Percentiles rank a stretch among this genome's conserved stretches.
phyloP scores from a whole-genome alignment of 2,113 vertebrate species.

The Toxotes jaculatrix region DNA sequence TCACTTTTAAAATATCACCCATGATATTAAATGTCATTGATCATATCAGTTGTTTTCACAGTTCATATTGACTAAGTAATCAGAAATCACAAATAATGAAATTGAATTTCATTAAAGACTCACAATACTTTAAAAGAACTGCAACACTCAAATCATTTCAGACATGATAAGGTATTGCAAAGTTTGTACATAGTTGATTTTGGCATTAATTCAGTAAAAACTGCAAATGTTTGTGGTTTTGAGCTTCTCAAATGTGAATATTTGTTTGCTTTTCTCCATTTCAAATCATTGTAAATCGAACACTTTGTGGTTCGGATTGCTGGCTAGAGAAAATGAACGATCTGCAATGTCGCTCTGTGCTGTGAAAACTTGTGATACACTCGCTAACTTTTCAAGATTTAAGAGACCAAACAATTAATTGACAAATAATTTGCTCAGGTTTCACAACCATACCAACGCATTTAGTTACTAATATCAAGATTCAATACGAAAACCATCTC shows the following conservation, averaged over 20 bases:
- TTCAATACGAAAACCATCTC: background rate
- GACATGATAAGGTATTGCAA: background rate
- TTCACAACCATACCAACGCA: background rate
- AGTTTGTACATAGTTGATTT: background rate
- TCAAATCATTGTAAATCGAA: background rate
- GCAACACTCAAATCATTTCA: background rate
- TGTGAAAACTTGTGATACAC: background rate
- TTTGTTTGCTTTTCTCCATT: background rate
- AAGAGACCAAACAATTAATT: background rate
- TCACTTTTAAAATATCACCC: background rate
- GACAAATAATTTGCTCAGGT: background rate
- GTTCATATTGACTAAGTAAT: background rate
- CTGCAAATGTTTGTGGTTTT: background rate
- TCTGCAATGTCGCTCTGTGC: background rate
- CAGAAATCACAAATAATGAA: background rate
- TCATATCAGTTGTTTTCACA: background rate
- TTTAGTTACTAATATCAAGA: background rate
- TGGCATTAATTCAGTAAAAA: background rate
- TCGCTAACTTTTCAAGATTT: background rate
- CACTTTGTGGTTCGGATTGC: background rate
- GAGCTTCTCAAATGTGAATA: background rate
- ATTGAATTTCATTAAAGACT: background rate
- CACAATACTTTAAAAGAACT: background rate
- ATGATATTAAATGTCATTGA: background rate
- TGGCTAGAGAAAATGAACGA: background rate